phyloP scores from a whole-genome alignment of 2,888 invertebrate genomes.

The Falcaria lacertinaria region DNA sequence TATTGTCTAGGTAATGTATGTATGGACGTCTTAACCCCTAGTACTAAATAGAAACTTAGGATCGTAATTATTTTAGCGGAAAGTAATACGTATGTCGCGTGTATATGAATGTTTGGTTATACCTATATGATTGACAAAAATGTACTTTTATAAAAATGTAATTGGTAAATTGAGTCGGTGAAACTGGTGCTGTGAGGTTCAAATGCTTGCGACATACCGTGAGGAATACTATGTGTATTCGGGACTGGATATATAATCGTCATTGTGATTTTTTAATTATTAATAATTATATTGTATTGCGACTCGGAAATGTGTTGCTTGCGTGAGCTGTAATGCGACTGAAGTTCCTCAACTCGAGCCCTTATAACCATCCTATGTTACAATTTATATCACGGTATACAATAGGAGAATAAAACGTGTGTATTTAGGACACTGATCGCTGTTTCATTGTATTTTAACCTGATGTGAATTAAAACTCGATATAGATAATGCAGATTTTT shows the following conservation, averaged over 20 bases:
- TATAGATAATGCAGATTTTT: conserved; percentile 49
- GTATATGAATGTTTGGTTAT: conserved; percentile 61
- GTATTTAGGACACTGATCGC: conserved; percentile 65
- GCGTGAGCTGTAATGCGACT: conserved; percentile 63
- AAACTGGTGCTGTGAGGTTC: conserved; percentile 74
- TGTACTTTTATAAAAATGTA: conserved; percentile 19
- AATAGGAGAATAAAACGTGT: conserved; percentile 75
- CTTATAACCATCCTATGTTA: conserved; percentile 73
- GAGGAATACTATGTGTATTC: conserved; percentile 54
- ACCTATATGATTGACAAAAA: conserved; percentile 24
- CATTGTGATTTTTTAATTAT: conserved; percentile 47
- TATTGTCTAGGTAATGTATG: conserved; percentile 72
- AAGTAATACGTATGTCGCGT: conserved; percentile 61
- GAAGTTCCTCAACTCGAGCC: conserved; percentile 68
- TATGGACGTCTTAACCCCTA: conserved; percentile 74
- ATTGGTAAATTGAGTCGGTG: conserved; percentile 42
- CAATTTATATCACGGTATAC: conserved; percentile 73
- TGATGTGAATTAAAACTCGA: conserved; percentile 24
- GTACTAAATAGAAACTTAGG: conserved; percentile 53
- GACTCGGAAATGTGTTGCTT: conserved; percentile 59
- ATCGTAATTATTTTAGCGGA: conserved; percentile 60
- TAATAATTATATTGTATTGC: conserved; percentile 57
- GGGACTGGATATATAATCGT: conserved; percentile 52
- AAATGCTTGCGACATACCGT: conserved; percentile 68
- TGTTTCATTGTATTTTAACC: conserved; percentile 53